These are phyloP conservation scores for Cisticola juncidis DNA, from an alignment of 2,113 vertebrate genomes.

Conservation along the genomic window DNA sequence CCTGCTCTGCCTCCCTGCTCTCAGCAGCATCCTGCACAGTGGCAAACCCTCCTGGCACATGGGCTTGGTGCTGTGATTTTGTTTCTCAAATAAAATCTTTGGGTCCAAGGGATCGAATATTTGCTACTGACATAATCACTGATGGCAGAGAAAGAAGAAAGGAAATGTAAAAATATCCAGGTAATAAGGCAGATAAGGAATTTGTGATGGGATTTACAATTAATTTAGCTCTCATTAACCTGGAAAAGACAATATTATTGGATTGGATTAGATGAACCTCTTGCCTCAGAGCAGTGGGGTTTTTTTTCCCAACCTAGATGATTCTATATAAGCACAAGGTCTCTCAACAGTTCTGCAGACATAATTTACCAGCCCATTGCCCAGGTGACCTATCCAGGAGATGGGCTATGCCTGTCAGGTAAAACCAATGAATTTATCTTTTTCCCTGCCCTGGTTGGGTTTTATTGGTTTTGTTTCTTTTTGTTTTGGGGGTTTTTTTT, in stretches of 20 bases:
- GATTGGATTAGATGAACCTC: background rate
- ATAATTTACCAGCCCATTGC: background rate
- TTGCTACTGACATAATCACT: background rate
- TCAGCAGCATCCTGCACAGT: no score
- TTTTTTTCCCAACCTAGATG: no score
- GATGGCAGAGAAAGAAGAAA: background rate
- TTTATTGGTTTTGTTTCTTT: background rate
- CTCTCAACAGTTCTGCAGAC: background rate
- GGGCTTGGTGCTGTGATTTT: background rate
- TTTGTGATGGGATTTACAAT: background rate
- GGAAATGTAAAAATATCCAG: background rate
- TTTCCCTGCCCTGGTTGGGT: background rate
- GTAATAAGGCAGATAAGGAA: background rate
- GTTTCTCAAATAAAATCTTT: background rate
- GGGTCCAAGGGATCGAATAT: rapidly evolving
- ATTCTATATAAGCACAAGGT: background rate
- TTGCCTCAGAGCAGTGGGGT: background rate
- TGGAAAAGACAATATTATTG: background rate
- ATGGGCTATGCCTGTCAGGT: background rate
- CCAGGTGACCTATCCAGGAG: background rate
- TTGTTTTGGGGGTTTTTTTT: background rate
- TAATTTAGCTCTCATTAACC: background rate
- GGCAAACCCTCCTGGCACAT: background rate
- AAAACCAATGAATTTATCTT: background rate
- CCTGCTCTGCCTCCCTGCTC: background rate